Evolutionary conservation across 2,888 invertebrate genomes (phyloP), one percentile per base, ranked within the genome.

Genomic region (Nudaria mundana): DNA sequence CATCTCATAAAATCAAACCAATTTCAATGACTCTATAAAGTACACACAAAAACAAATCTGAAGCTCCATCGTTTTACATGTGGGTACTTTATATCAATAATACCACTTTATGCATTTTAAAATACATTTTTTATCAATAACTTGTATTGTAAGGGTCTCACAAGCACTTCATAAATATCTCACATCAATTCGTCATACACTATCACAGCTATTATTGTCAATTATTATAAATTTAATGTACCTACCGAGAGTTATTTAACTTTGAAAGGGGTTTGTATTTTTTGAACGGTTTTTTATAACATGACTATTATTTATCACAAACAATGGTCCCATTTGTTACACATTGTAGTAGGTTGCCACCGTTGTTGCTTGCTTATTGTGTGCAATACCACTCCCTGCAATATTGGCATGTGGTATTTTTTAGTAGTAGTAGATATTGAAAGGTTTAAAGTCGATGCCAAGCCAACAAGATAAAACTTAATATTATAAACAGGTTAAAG

Each of bases 181-280:
- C 70, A 76, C 56, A 64, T 55, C 44, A 60, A 80, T 86, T 83
- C 77, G 83, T 76, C 76, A 84, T 60, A 75, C 77, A 76, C 76
- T 24, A 77, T 83, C 74, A 75, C 69, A 64, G 76, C 63, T 62
- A 76, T 78, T 76, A 69, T 71, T 69, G 54, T 71, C 76, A 75
- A 75, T 76, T 65, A 64, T 64, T 52, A 63, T 63, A 61, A 66
- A 67, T 63, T 63, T 54, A 44, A 56, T 63, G 56, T 49, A 55
- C 48, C 42, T 40, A 47, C 48, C 47, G 50, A 49, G 33, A 43
- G 37, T 57, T 54, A 60, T 60, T 62, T 49, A 40, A 48, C 37
- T 36, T 15, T 46, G 40, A 56, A 64, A 61, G 41, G 61, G 60
- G 52, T 56, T 50, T 34, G n/a, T 43, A 51, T 54, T 51, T 42